phyloP scores from a whole-genome alignment of 1,140 invertebrate genomes.

The Dendrolimus punctatus region DNA sequence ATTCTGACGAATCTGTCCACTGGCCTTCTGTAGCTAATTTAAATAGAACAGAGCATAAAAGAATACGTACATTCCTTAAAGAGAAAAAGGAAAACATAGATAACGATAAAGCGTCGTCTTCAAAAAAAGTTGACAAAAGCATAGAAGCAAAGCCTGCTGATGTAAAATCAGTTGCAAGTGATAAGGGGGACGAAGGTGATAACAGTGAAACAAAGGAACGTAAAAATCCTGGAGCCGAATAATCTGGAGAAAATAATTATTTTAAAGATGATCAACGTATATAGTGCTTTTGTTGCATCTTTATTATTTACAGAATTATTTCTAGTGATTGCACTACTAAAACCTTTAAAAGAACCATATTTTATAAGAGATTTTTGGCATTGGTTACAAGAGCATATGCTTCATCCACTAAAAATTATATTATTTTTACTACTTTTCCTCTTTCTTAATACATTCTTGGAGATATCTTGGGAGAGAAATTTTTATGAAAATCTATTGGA shows the following conservation, averaged over 20 bases:
- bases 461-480: constrained; percentile 25
- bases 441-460: constrained; percentile 26
- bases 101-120: constrained; percentile 1
- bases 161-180: constrained; percentile 2
- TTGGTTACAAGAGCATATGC: constrained; percentile 19
- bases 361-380: constrained; percentile 33
- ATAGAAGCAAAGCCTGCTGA: not conserved
- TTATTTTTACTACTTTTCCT: constrained; percentile 12
- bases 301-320: constrained; percentile 29
- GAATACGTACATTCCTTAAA: constrained; percentile 27
- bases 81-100: constrained; percentile 15
- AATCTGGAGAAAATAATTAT: constrained; percentile 10
- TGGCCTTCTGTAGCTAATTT: constrained; percentile 29
- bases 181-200: not conserved
- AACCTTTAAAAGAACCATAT: constrained; percentile 31
- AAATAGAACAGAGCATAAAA: constrained; percentile 23
- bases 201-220: constrained; percentile 3
- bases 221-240: constrained; percentile 4
- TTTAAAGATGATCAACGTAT: constrained; percentile 38
- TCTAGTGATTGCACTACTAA: constrained; percentile 33
- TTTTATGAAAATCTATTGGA: constrained; percentile 14
- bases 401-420: constrained; percentile 19
- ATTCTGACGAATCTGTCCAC: constrained; percentile 10
- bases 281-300: constrained; percentile 20
- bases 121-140: not conserved